Percentiles rank a stretch among this genome's conserved stretches.
phyloP scores from a whole-genome alignment of 2,888 invertebrate genomes.

The Ctena decussata region DNA sequence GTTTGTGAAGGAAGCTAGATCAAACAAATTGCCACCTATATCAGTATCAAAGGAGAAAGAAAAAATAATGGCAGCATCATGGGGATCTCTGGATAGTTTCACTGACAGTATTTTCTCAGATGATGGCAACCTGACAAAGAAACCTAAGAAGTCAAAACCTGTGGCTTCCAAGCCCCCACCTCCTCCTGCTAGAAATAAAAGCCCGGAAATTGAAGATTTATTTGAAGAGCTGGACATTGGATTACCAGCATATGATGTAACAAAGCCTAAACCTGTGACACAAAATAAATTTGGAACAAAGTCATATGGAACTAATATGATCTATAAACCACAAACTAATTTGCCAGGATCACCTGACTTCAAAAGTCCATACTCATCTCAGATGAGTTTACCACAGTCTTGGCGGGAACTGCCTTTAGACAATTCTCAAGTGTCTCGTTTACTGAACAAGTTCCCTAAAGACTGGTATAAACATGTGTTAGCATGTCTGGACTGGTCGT shows the following conservation, averaged over 20 bases:
- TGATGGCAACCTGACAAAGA: slow-evolving; percentile 71
- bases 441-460: slow-evolving; percentile 77
- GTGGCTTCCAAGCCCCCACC: slow-evolving; percentile 37
- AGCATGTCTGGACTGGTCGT: slow-evolving; percentile 74
- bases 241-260: slow-evolving; percentile 81
- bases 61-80: slow-evolving; percentile 68
- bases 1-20: slow-evolving; percentile 31
- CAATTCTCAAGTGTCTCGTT: slow-evolving; percentile 76
- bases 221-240: slow-evolving; percentile 82
- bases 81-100: slow-evolving; percentile 79
- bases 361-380: slow-evolving; percentile 80
- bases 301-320: slow-evolving; percentile 72
- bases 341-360: slow-evolving; percentile 82
- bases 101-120: slow-evolving; percentile 83
- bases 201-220: slow-evolving; percentile 76
- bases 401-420: slow-evolving; percentile 84
- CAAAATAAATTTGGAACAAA: slow-evolving; percentile 50
- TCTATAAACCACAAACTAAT: slow-evolving; percentile 82
- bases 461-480: slow-evolving; percentile 84
- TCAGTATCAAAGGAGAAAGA: slow-evolving; percentile 7
- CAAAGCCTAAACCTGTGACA: slow-evolving; percentile 54
- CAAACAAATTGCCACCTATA: slow-evolving; percentile 47
- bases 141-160: slow-evolving; percentile 54
- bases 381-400: slow-evolving; percentile 79
- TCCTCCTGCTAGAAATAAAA: slow-evolving; percentile 53